Percentiles rank a stretch among this genome's conserved stretches.
These are phyloP conservation scores for Dryoscopus gambensis DNA, from an alignment of 2,113 vertebrate species.

Conservation along the genomic window DNA sequence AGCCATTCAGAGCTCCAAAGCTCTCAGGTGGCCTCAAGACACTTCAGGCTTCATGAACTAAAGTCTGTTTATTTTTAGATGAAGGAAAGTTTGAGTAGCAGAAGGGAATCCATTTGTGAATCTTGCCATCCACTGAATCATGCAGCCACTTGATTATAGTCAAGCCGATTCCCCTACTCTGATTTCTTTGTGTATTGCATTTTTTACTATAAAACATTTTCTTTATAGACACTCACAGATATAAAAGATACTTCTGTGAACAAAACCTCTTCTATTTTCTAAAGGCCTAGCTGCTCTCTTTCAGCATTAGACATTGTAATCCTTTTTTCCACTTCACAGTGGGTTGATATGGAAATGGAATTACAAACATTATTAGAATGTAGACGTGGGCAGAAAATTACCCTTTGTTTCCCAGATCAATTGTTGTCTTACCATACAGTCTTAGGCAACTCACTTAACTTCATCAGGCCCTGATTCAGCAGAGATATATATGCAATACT, in stretches of 20 bases:
- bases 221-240: neutral
- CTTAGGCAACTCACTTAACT: neutral
- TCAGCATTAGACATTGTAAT: neutral
- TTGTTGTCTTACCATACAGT: neutral
- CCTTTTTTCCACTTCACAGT: neutral
- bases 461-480: neutral
- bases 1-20: fast-evolving
- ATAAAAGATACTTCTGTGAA: neutral
- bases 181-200: neutral
- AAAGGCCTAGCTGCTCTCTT: neutral
- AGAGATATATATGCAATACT: neutral
- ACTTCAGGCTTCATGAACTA: neutral
- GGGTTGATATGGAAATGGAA: neutral
- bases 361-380: neutral
- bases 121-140: neutral
- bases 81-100: neutral
- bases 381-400: fast-evolving
- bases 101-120: neutral
- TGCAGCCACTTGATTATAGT: neutral
- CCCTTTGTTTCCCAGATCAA: neutral
- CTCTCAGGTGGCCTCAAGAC: neutral
- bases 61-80: neutral
- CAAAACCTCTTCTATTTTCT: neutral
- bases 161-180: neutral
- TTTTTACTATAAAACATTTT: neutral